phyloP scores from a whole-genome alignment of 30 jellyfish, hydroid and myxozoan genomes.

The Hydra vulgaris region DNA sequence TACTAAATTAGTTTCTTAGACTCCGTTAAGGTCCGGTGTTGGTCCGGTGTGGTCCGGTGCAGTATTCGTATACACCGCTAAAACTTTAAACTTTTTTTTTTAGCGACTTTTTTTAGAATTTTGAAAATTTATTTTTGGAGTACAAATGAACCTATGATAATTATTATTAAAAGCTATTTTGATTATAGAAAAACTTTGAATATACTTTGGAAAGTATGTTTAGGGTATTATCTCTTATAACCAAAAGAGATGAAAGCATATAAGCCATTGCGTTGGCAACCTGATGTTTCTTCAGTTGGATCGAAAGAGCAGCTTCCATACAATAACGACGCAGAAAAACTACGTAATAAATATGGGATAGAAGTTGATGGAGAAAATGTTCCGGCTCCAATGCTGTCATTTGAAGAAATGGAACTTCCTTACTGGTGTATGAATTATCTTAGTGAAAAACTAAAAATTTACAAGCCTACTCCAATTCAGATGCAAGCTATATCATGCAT shows the following conservation, averaged over 20 bases:
- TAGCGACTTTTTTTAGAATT: too few relatives aligned
- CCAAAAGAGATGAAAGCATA: neutral
- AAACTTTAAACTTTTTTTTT: too few relatives aligned
- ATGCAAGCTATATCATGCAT: slow-evolving; percentile 69
- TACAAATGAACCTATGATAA: too few relatives aligned
- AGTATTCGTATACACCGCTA: too few relatives aligned
- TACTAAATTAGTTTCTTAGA: too few relatives aligned
- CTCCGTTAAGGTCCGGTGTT: too few relatives aligned
- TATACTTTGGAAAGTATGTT: too few relatives aligned
- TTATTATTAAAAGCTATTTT: too few relatives aligned
- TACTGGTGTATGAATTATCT: slow-evolving; percentile 21
- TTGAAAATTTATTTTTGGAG: too few relatives aligned
- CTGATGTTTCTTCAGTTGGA: neutral
- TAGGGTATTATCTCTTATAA: too few relatives aligned
- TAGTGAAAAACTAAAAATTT: slow-evolving; percentile 3
- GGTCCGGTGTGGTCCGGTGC: too few relatives aligned
- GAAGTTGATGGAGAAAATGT: slow-evolving; percentile 59
- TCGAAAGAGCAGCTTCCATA: neutral
- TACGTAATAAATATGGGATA: slow-evolving; percentile 46
- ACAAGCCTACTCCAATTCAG: slow-evolving; percentile 76
- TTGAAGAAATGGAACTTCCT: slow-evolving; percentile 45
- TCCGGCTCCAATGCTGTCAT: slow-evolving; percentile 43
- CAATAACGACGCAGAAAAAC: slow-evolving; percentile 17
- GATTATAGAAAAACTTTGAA: too few relatives aligned
- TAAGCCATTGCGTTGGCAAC: neutral